phyloP scores from a whole-genome alignment of 2,113 vertebrate species.

The Lepus timidus region DNA sequence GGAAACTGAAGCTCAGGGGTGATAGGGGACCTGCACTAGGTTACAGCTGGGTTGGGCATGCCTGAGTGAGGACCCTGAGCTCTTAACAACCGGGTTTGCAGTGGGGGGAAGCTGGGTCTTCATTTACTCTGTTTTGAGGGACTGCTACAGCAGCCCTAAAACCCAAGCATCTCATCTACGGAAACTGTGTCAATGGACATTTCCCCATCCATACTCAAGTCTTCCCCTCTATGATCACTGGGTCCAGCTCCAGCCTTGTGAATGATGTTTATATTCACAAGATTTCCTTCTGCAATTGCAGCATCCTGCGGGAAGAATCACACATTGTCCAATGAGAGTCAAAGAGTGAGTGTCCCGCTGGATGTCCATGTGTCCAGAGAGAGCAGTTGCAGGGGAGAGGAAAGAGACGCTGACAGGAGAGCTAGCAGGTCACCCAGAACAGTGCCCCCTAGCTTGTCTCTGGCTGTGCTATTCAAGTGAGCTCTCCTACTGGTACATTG shows the following conservation, averaged over 20 bases:
- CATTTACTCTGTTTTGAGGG: too few species aligned
- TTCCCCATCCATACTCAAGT: background rate
- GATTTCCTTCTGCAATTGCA: background rate
- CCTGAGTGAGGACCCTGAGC: background rate
- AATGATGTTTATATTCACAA: background rate
- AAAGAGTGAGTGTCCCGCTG: background rate
- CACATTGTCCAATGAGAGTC: background rate
- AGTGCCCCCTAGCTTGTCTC: rapidly evolving
- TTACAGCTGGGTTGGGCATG: background rate
- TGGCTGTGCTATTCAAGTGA: background rate
- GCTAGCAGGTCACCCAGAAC: background rate
- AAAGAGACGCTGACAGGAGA: background rate
- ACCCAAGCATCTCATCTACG: background rate
- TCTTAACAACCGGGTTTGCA: background rate
- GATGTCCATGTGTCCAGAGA: background rate
- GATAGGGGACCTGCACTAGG: background rate
- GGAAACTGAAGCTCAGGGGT: background rate
- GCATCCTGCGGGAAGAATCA: background rate
- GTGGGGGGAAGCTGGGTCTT: background rate
- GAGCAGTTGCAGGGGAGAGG: background rate
- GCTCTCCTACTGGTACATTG: background rate
- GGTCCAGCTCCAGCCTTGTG: background rate
- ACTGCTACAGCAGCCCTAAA: background rate
- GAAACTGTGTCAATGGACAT: background rate
- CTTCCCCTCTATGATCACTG: background rate